Evolutionary conservation across 2,797 vertebrate genomes (phyloP), one percentile per base, ranked within the genome.

Genomic region (Bradypodion pumilum): DNA sequence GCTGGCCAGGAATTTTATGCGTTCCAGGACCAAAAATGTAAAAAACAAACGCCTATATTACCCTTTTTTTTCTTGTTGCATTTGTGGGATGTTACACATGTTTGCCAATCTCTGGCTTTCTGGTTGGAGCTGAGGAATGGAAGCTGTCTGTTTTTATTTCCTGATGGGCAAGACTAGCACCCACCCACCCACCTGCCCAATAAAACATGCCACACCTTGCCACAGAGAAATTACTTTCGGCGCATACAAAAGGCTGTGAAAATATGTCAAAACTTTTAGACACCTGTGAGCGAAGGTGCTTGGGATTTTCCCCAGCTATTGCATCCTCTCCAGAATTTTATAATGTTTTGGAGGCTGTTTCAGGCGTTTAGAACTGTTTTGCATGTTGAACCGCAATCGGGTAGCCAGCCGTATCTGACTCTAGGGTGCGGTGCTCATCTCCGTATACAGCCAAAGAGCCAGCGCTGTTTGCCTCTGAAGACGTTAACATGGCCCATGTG

Each of bases 21-120:
- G 80, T 86, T 78, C 84, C 86, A 85, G 87, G 69, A 89, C 7
- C 44, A 19, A 46, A 40, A 56, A 66, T 91, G 91, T 85, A 87
- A 84, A 87, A 87, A 86, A 82, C 32, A 82, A 56, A 16, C 74
- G 84, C 91, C 86, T 90, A 87, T 91, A 85, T 72, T 88, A 87
- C 86, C 16, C 90, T 86, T 86, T 89, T 85, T 85, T 69, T 89
- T 81, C 49, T 86, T 84, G 83, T 87, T 85, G 85, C 89, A 91
- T 88, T 89, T 87, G 84, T 85, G 84, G 32, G 86, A 0, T 0
- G 78, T 85, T 87, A 91, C 84, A 86, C 70, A 0, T 78, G 62
- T 85, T 25, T 88, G 87, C 90, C 89, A 90, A 85, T 85, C 63
- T 87, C 77, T 27, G 0, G 85, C 88, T 80, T 91, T 85, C 80